A percentile compares a stretch with the other conserved stretches of the same genome.
Conservation (phyloP, 2,888 invertebrate genomes). For the Nasonia oneida region DNA sequence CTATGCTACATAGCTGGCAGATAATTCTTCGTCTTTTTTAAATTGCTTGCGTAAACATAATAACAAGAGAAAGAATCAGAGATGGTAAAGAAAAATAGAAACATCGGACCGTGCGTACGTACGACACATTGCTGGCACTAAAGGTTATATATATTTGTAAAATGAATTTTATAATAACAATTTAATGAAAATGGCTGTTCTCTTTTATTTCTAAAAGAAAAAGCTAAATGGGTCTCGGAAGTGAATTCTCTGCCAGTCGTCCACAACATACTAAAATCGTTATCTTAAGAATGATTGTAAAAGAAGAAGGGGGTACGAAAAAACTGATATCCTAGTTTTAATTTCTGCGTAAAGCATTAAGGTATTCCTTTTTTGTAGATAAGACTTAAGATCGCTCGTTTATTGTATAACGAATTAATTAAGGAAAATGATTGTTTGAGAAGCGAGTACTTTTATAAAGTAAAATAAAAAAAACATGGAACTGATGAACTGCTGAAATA, state of each 20-base stretch:
- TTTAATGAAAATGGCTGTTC: slow-evolving; percentile 14
- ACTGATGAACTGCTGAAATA: slow-evolving; percentile 46
- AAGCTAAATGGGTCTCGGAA: slow-evolving; percentile 25
- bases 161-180: slow-evolving; percentile 55
- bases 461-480: slow-evolving; percentile 60
- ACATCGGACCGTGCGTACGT: slow-evolving; percentile 29
- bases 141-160: slow-evolving; percentile 56
- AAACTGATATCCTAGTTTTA: slow-evolving; percentile 61
- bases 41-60: slow-evolving; percentile 48
- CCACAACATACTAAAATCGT: slow-evolving; percentile 43
- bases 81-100: slow-evolving; percentile 4
- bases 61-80: slow-evolving; percentile 3
- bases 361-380: slow-evolving; percentile 64
- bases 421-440: slow-evolving; percentile 61
- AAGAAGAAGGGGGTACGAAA: slow-evolving; percentile 44
- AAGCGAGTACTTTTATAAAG: slow-evolving; percentile 64
- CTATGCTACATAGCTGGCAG: slow-evolving; percentile 33
- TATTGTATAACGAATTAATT: slow-evolving; percentile 63
- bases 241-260: slow-evolving; percentile 57
- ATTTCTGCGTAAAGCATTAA: slow-evolving; percentile 60
- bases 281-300: slow-evolving; percentile 58
- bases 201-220: slow-evolving; percentile 45
- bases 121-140: slow-evolving; percentile 39
- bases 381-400: slow-evolving; percentile 62
- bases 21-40: slow-evolving; percentile 46